Evolutionary conservation across 2,113 vertebrate genomes (phyloP), one percentile per base, ranked within the genome.

Genomic region (Ceyx melanurus): DNA sequence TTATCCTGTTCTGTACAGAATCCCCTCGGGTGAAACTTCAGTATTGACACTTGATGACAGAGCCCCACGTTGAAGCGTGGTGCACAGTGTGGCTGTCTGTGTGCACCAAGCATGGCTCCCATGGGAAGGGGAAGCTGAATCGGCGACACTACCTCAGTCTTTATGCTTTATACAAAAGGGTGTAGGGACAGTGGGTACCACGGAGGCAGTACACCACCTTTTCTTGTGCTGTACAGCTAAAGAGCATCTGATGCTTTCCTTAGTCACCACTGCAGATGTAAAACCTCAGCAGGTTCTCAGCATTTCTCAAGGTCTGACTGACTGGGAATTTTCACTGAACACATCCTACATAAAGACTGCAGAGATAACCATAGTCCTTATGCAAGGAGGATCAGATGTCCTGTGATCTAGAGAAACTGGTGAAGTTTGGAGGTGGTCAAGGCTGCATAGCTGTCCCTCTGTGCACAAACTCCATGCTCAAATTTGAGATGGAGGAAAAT

Each of bases 401-500:
- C 50, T 46, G 21, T 1, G 5, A 22, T 45, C 61, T 26, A 25
- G 42, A 56, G 77, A 16, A 31, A 10, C 0, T 8, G 33, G 17
- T 65, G 78, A 33, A 29, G 8, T n/a, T 13, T 58, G 28, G 4
- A 37, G 11, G 22, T 60, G 40, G 23, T 25, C 61, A 61, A 37
- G 43, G 60, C 64, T 40, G 42, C 15, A 1, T n/a, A 16, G 18
- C 25, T 23, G 10, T 9, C 20, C 23, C 58, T 83, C 17, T 18
- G 1, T 28, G 45, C 1, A 1, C 3, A 0, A 4, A 1, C 22
- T 50, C n/a, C 0, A 0, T 16, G 31, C 70, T 72, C 43, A 11
- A 14, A 82, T 78, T 31, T 1, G 11, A 86, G 37, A 25, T 45
- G n/a, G 29, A 74, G 13, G 10, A 71, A 62, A 50, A 86, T 15